These are phyloP conservation scores for Neopipo cinnamomea DNA, from an alignment of 2,113 vertebrate genomes.

Conservation along the genomic window DNA sequence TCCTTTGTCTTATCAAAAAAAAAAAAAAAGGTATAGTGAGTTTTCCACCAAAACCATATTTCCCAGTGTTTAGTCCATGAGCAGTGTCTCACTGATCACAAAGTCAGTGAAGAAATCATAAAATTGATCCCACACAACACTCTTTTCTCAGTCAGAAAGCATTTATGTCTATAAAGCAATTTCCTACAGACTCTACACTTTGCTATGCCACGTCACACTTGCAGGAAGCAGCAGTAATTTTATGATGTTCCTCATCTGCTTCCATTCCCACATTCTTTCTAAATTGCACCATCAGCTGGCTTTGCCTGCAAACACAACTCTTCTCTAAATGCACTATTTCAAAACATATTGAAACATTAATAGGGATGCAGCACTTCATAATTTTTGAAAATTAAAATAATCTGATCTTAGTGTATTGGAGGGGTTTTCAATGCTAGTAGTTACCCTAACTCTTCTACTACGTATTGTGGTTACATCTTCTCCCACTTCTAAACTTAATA, in stretches of 20 bases:
- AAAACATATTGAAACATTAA: background rate
- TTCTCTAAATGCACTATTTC: background rate
- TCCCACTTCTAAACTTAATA: background rate
- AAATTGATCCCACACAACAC: background rate
- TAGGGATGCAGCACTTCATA: background rate
- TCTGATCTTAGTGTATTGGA: background rate
- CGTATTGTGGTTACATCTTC: background rate
- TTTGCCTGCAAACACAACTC: background rate
- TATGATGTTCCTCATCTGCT: background rate
- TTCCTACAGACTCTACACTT: background rate
- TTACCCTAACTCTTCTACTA: background rate
- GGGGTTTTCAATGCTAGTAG: background rate
- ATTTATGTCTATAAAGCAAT: background rate
- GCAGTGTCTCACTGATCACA: accelerated
- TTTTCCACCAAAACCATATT: background rate
- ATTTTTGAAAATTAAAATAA: background rate
- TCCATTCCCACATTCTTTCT: background rate
- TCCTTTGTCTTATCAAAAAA: background rate
- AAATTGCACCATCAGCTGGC: background rate
- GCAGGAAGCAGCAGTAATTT: background rate
- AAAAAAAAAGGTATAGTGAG: accelerated
- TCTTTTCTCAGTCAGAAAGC: background rate
- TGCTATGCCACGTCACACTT: background rate
- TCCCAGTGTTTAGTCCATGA: background rate
- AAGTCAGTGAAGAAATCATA: background rate